Evolutionary conservation across 2,888 invertebrate species (phyloP), one percentile per base, ranked within the genome.

Genomic region (Mesorhabditis spiculigera): DNA sequence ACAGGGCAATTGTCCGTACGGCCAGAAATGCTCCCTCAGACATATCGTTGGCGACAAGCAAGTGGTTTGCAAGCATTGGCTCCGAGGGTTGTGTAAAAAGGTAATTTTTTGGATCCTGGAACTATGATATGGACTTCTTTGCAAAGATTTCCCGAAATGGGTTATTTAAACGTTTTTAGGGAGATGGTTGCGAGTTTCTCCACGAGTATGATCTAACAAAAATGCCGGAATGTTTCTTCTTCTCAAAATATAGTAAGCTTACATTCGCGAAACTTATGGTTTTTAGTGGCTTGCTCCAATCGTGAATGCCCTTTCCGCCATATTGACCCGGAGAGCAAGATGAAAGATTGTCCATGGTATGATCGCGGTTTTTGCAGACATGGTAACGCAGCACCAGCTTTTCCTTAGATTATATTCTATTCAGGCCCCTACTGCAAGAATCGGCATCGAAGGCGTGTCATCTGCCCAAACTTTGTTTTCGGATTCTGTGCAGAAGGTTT

Each of bases 151-250:
- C 28, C 28, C 3, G 28, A 28, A 28, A 28, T 28, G 28, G 28
- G 28, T 42, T 8, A 64, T 4, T 42, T 65, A 0, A 28, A 28
- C 65, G 45, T 6, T 66, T 73, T 45, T 42, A 74, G 87, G 98
- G 98, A 4, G 98, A 99, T 88, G 95, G 96, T 86, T 99, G 98
- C 87, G 98, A 99, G 89, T 99, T 99, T 87, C 89, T 99, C 43
- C 98, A 99, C 85, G 98, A 99, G 87, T 99, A 95, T 88, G 97
- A 99, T 87, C 95, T 99, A 94, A 93, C 95, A 6, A 99, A 98
- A 89, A 99, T 99, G 98, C 98, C 98, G 0, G 98, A 99, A 87
- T 99, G 98, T 87, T 99, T 97, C 87, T 99, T 99, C 88, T 99
- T 95, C 87, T 96, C 97, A 0, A 91, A 96, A 86, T 99, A 97